Base-by-base conservation (phyloP, 2,797 vertebrate genomes). In the Diplodus puntazzo region DNA sequence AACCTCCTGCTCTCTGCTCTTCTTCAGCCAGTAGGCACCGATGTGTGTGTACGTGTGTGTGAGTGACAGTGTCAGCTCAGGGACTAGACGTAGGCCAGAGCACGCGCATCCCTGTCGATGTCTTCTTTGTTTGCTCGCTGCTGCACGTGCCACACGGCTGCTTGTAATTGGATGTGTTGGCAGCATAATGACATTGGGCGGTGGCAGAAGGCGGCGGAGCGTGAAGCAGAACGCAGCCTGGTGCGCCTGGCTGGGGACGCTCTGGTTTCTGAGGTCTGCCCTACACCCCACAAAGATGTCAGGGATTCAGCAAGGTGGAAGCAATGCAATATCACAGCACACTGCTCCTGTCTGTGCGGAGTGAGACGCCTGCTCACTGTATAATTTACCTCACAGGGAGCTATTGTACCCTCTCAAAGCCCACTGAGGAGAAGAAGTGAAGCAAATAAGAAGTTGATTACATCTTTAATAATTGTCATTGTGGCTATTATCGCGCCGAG, bases 271-370 rank as follows among this genome's bases (percentile, higher is more conserved):
- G 74, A 88, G 87, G 83, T 75, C 79, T 73, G 86, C 77, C 85
- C 77, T 49, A 53, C 86, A 80, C 72, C 80, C 75, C 77, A 84
- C 80, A 84, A 85, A 92, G 87, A 90, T 93, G 90, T 92, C 91
- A 92, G 77, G 81, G 75, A 92, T 88, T 75, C 92, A 88, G 88
- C 86, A 85, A 92, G 87, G 91, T 91, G 92, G 93, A 94, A 95
- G 90, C 86, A 67, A 90, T 88, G 90, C 75, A 76, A 89, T 88
- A 91, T 87, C 89, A 84, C 91, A 90, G 89, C 81, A 79, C 73
- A 8, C 55, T 81, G 84, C 84, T 73, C 70, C 80, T 84, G 87
- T 79, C 80, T 80, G 82, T 18, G 79, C 13, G 12, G 86, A 90
- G 85, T 84, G 85, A 89, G 86, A 91, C 82, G 92, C 88, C 88